Evolutionary conservation across 1,140 invertebrate genomes (phyloP).

Genomic region (Charaxes varanes): DNA sequence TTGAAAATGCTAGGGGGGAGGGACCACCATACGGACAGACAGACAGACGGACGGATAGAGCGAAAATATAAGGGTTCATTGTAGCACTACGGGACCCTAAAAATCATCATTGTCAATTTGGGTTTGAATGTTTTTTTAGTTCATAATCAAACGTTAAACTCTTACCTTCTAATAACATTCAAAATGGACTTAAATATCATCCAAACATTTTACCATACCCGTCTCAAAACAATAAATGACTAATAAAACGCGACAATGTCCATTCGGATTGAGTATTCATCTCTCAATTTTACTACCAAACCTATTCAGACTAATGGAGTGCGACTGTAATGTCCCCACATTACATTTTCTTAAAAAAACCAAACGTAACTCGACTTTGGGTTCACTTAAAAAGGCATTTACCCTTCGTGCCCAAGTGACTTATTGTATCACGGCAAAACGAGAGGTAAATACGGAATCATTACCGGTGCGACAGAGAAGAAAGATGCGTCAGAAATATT

Average conservation of each 20-base stretch:
- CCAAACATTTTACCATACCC: conserved; percentile 15
- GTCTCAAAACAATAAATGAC: background rate
- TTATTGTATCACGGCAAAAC: conserved; percentile 37
- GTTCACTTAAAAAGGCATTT: conserved; percentile 65
- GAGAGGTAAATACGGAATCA: conserved; percentile 22
- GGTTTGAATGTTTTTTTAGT: too few relatives aligned
- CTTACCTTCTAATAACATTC: too few relatives aligned
- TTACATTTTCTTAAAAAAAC: conserved; percentile 36
- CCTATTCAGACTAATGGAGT: conserved; percentile 29
- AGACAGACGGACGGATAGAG: too few relatives aligned
- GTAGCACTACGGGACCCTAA: too few relatives aligned
- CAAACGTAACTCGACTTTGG: conserved; percentile 28
- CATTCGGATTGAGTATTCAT: conserved; percentile 8
- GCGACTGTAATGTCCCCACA: conserved; percentile 27
- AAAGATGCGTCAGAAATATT: conserved; percentile 44
- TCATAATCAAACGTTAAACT: too few relatives aligned
- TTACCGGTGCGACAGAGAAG: conserved; percentile 19
- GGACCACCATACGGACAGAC: too few relatives aligned
- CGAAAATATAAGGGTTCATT: too few relatives aligned
- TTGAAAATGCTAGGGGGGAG: too few relatives aligned
- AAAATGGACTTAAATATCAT: too few relatives aligned
- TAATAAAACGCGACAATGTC: conserved; percentile 6
- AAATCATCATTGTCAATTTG: too few relatives aligned
- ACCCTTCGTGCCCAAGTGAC: conserved; percentile 35
- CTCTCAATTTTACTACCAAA: conserved; percentile 21